A percentile compares a stretch with the other conserved stretches of the same genome.
Evolutionary conservation across 2,888 invertebrate genomes (phyloP).

Genomic region (Abscondita cerata): DNA sequence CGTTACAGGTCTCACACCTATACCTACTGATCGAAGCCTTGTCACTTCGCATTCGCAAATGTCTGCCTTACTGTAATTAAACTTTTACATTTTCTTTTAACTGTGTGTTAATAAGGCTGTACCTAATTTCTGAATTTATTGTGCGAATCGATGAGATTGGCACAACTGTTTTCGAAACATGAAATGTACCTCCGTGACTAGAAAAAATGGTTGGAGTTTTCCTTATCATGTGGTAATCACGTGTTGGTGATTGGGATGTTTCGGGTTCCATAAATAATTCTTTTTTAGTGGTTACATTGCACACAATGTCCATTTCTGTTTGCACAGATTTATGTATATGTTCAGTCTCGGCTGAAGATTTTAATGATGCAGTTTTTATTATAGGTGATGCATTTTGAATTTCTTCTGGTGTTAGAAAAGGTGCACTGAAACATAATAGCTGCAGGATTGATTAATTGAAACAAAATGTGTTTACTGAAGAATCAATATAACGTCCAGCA

Average conservation of each 20-base stretch:
- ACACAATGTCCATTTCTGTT: not conserved
- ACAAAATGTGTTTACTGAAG: too few species aligned
- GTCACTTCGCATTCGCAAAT: too few species aligned
- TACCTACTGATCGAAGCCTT: not conserved
- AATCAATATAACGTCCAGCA: constrained; percentile 25
- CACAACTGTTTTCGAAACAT: constrained; percentile 41
- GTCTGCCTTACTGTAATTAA: too few species aligned
- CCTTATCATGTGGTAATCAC: not conserved
- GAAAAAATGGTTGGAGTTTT: not conserved
- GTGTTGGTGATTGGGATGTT: too few species aligned
- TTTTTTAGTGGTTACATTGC: not conserved
- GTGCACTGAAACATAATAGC: too few species aligned
- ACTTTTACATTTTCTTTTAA: too few species aligned
- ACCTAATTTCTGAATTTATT: too few species aligned
- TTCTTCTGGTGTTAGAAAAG: too few species aligned
- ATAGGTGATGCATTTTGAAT: too few species aligned
- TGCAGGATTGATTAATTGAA: too few species aligned
- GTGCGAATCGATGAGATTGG: constrained; percentile 17
- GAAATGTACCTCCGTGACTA: constrained; percentile 47
- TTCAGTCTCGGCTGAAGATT: not conserved
- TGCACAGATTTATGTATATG: not conserved
- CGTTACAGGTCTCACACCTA: not conserved
- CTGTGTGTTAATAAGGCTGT: too few species aligned
- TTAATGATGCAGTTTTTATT: not conserved
- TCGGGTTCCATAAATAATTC: too few species aligned